Base-by-base conservation (phyloP, 2,888 invertebrate species). In the Autographa gamma region DNA sequence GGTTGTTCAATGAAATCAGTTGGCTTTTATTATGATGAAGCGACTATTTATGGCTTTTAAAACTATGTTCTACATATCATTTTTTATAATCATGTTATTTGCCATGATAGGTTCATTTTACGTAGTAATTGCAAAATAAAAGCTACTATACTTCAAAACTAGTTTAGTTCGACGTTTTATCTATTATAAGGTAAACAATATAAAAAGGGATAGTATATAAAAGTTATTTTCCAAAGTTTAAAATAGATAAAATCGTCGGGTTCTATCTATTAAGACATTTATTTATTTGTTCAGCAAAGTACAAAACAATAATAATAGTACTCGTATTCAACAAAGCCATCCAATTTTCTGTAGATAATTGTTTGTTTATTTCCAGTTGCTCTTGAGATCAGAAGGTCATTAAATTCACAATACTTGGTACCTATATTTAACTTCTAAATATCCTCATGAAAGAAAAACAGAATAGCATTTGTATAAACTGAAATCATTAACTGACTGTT, bases 391-490 rank as follows among this genome's bases (percentile, higher is more conserved):
- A 56, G 25, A 56, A 54, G 5, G 48, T 38, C 38, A 11, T 48
- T 48, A n/a, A 48, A 48, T 48, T 48, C n/a, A 48, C 19, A 56
- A 25, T 56, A 56, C 54, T 56, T 19, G 54, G 54, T 56, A 38
- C 11, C 11, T 38, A 56, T 25, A 56, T 14, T 11, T 54, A 25
- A 19, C 13, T 56, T 48, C n/a, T n/a, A n/a, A 54, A 31, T 18
- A 60, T 19, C 41, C 0, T 60, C n/a, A 64, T 61, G n/a, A 43
- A 60, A 71, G 13, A 63, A 63, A n/a, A 66, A 71, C 31, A 66
- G n/a, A 56, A 41, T 43, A 11, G 13, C 48, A 66, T 59, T 32
- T 9, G 8, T 14, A 18, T 48, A 13, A 32, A 69, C 32, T 60
- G 18, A 66, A 19, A 6, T n/a, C 1, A 16, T 5, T 48, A 6